Conservation (phyloP, 2,888 invertebrate species). For the Dasysyrphus tricinctus region DNA sequence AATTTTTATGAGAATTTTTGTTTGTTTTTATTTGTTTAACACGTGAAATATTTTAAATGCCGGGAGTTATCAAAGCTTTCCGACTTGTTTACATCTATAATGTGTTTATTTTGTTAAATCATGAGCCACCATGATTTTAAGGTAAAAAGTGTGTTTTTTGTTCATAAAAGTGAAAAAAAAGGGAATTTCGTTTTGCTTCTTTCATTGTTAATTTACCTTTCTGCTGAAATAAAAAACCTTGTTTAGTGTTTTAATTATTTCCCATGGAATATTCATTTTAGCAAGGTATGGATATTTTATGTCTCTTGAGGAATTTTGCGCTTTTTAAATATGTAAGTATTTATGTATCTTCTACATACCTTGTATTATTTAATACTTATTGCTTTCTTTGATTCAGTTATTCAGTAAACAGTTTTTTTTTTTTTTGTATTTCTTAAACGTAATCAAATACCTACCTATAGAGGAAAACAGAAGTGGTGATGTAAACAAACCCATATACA, state of each 20-base stretch:
- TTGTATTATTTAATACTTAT: constrained; percentile 34
- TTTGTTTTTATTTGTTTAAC: constrained; percentile 11
- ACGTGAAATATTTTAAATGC: constrained; percentile 17
- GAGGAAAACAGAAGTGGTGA: not conserved
- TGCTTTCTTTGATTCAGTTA: constrained; percentile 28
- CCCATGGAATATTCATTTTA: not conserved
- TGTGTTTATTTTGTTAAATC: constrained; percentile 15
- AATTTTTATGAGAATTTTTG: constrained; percentile 17
- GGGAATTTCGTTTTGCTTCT: constrained; percentile 12
- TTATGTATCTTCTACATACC: not conserved
- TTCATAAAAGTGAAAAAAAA: not conserved
- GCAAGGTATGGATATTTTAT: constrained; percentile 12
- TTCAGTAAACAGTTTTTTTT: constrained; percentile 21
- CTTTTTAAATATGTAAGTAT: not conserved
- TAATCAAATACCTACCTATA: not conserved
- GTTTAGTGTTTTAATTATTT: constrained; percentile 21
- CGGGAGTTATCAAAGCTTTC: not conserved
- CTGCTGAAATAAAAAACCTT: constrained; percentile 14
- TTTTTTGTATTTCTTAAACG: not conserved
- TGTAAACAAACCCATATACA: constrained; percentile 10
- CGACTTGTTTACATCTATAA: not conserved
- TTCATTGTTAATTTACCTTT: constrained; percentile 12
- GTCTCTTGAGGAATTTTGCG: not conserved
- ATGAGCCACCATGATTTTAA: not conserved
- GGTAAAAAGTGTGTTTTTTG: not conserved